These are phyloP conservation scores for Tarsius wallacei DNA, from an alignment of 2,797 vertebrate genomes.

Conservation along the genomic window DNA sequence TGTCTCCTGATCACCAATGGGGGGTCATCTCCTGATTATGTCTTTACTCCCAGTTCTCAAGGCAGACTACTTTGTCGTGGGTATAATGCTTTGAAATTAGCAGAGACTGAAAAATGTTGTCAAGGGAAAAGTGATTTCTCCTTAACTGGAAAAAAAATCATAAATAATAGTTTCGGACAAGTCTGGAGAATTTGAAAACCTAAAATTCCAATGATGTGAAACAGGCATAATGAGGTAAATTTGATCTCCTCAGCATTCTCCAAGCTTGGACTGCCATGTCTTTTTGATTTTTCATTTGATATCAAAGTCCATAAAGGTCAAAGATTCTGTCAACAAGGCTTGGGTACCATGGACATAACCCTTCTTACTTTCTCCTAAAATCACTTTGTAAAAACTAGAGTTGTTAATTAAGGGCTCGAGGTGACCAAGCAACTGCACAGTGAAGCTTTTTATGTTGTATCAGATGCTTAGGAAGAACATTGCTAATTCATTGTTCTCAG, in stretches of 20 bases:
- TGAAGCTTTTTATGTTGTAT: neutral
- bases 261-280: too few relatives aligned
- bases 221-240: neutral
- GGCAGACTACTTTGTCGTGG: neutral
- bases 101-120: neutral
- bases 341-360: neutral
- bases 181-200: neutral
- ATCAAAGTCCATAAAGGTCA: neutral
- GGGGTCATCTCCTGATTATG: too few relatives aligned
- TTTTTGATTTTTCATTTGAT: neutral
- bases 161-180: neutral
- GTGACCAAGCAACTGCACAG: rapidly evolving
- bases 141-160: neutral
- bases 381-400: neutral
- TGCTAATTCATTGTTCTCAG: rapidly evolving
- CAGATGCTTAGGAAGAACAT: too few relatives aligned
- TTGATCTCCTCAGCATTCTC: neutral
- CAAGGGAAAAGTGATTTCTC: neutral
- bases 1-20: neutral
- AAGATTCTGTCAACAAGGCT: neutral
- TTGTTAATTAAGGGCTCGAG: neutral
- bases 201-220: neutral
- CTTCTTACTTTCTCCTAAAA: neutral
- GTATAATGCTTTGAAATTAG: neutral
- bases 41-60: neutral